Evolutionary conservation across 1,140 invertebrate species (phyloP), one percentile per base, ranked within the genome.

Genomic region (Ceratoteleas bidentatus): DNA sequence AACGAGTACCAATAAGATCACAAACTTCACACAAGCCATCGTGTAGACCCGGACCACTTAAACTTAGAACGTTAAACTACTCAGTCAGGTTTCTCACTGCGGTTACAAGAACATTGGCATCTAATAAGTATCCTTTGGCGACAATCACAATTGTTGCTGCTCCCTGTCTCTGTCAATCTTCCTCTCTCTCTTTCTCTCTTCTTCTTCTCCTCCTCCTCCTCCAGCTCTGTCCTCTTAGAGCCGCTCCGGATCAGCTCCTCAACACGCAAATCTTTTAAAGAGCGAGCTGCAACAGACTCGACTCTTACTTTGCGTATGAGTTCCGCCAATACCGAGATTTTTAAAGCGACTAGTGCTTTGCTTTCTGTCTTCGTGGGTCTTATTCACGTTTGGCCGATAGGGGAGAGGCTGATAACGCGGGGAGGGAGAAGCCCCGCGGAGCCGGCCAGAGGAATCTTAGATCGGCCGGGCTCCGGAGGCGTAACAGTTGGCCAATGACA

Each of bases 311-410:
- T 75, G 79, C 66, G 72, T 72, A 66, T 78, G 57, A 75, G 74
- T 83, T 70, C 74, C 57, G 74, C 58, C 70, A 73, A 74, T 83
- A 70, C 75, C 81, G 60, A 70, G 75, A 83, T 83, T 78, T 79
- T 75, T 78, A 61, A 74, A 64, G 62, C 64, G 54, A 83, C 81
- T 83, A 76, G 53, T 77, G 66, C 70, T 69, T 72, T 66, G 68
- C 70, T 69, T 74, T 74, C 81, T 79, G 58, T 75, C 81, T 66
- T 83, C 58, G 75, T 79, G 64, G 70, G 75, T 83, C 70, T 83
- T 83, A 79, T 83, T 75, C 75, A 72, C 70, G 60, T 75, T 76
- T 83, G 13, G 32, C 5, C 56, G 65, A 72, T 79, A 75, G 47
- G 75, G 66, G 75, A 81, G 65, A 83, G 69, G 50, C 65, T 83